These are phyloP conservation scores for Sebastes taczanowskii DNA, from an alignment of 2,797 vertebrate genomes.

Conservation along the genomic window DNA sequence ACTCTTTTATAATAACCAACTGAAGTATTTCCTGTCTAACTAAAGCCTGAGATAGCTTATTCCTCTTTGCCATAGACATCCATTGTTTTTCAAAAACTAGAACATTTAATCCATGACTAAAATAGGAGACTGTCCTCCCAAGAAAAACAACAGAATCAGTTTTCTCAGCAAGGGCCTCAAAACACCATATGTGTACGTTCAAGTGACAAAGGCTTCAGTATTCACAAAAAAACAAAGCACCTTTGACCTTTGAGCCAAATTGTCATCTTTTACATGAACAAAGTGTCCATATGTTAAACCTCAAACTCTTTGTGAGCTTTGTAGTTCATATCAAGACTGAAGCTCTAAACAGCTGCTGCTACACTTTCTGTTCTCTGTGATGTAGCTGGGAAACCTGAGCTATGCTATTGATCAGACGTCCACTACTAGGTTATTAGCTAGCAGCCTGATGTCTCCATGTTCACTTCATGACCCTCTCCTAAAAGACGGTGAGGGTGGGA, in stretches of 20 bases:
- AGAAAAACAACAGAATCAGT: not conserved
- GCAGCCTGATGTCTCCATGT: conserved; percentile 73
- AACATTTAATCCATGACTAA: not conserved
- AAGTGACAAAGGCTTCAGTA: not conserved
- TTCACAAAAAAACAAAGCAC: not conserved
- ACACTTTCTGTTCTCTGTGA: conserved; percentile 60
- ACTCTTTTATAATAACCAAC: not conserved
- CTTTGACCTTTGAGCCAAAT: not conserved
- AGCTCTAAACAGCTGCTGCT: conserved; percentile 73
- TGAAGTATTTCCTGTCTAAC: not conserved
- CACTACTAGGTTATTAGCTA: conserved; percentile 72
- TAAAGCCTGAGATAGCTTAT: not conserved
- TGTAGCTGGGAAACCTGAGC: conserved; percentile 78
- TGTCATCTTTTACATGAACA: conserved; percentile 16
- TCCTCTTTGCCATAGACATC: not conserved
- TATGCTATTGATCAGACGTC: conserved; percentile 79
- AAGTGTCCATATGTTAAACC: conserved; percentile 37
- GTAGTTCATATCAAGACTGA: conserved; percentile 51
- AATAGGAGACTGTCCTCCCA: not conserved
- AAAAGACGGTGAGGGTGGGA: conserved; percentile 54
- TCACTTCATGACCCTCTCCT: conserved; percentile 61
- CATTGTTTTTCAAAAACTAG: not conserved
- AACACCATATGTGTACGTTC: not conserved
- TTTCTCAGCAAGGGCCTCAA: not conserved
- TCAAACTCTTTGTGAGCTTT: conserved; percentile 38